Base-by-base conservation (phyloP, 2,797 vertebrate species). In the Pelochelys cantorii region DNA sequence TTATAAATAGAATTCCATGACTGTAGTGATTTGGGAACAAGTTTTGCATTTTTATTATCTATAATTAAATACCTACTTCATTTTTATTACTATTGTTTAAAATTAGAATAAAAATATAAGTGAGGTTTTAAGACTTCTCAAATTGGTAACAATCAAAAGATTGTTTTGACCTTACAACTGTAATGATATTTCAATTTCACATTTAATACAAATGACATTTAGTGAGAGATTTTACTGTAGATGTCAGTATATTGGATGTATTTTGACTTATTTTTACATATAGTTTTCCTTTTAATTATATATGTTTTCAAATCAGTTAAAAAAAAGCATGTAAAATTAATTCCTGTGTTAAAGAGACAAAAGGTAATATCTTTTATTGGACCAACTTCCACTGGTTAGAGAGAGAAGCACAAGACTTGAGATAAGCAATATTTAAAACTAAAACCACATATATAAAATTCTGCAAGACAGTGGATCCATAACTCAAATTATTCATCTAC, bases 401-500 rank as follows among this genome's bases (percentile, higher is more conserved):
- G 60, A 65, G 3, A 18, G 31, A 65, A 65, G 62, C 62, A 65
- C 31, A 65, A 65, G 65, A 93, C 48, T 80, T 55, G 81, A 93
- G 95, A 91, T 86, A 97, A 96, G 5, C 25, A 59, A 59, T 59
- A 59, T 59, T 23, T 59, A 59, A 59, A 59, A 59, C 57, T 59
- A 59, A 59, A 57, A 59, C 57, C 11, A 4, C 56, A 59, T 54
- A 57, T 59, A 59, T 11, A 11, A 59, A 59, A 96, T 95, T 91
- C 94, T 93, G 4, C 87, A 90, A 90, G 77, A 94, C 83, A 68
- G 0, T 94, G 88, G 81, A 88, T 94, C 91, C 88, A 15, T 22
- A 87, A 90, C 81, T 95, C 93, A 96, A 95, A 92, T 94, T 94
- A 93, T 95, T 88, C 85, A 91, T 90, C 5, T 94, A 91, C 96